Base-by-base conservation (phyloP, 2,888 invertebrate genomes). In the Drosophila rubida region DNA sequence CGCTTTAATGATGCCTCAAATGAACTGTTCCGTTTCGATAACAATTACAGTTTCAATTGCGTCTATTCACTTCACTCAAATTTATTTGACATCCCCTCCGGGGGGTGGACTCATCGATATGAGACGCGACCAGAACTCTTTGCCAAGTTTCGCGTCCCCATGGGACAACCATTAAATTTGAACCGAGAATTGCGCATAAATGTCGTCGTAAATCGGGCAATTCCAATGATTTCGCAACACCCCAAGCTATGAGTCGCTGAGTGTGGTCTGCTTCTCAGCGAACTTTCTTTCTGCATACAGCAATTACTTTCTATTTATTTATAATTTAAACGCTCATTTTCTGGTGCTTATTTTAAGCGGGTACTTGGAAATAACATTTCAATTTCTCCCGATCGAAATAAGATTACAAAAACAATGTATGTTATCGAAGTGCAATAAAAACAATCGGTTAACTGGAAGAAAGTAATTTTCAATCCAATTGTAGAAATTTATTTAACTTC, bases 151-250 rank as follows among this genome's bases (percentile, higher is more conserved):
- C 16, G 7, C 23, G 4, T 25, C 16, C 5, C 27, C 35, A 42
- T 49, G 41, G 53, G 46, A 37, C 5, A 50, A 57, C 59, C 42
- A 75, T 83, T 50, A 72, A 84, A 82, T 66, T 75, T 46, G 41
- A 64, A 67, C 69, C 81, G 71, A 66, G 70, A 81, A 65, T 64
- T 63, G 69, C 69, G 80, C 80, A 87, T 88, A 84, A 87, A 90
- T 78, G 90, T 90, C 90, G 88, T 87, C 90, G 72, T 89, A 89
- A 89, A 89, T 89, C 88, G 70, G 58, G 75, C 60, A 49, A 50
- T 60, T 67, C 72, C 55, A 51, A 60, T 51, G 35, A 45, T 48
- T 60, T 44, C 54, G 39, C 54, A 67, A 32, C 32, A 32, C n/a
- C 5, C n/a, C 32, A 4, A 30, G 2, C 9, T 3, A 32, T 32